Percentiles rank a stretch among this genome's conserved stretches.
These are phyloP conservation scores for Beroe forskalii DNA, from an alignment of 37 sponge, comb jelly and placozoan species.

Conservation along the genomic window DNA sequence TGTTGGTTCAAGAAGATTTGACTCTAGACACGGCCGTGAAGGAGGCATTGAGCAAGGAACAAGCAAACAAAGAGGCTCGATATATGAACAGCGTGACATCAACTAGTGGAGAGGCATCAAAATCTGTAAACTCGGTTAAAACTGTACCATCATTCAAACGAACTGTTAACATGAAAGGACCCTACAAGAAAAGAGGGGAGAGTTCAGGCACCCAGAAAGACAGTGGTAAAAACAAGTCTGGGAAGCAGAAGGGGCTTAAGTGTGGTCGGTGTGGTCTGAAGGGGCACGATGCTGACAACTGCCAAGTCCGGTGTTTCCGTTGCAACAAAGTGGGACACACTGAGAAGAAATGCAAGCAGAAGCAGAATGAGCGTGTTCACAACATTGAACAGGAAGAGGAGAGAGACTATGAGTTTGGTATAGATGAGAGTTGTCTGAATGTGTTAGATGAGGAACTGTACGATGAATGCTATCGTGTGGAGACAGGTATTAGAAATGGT, in stretches of 20 bases:
- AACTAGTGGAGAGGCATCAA: no score
- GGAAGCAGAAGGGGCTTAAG: conserved; percentile 8
- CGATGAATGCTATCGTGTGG: neutral
- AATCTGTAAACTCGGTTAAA: no score
- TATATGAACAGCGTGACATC: no score
- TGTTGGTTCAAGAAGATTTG: no score
- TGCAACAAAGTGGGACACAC: conserved; percentile 4
- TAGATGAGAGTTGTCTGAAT: neutral
- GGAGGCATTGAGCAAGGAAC: no score
- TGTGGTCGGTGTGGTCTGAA: conserved; percentile 18
- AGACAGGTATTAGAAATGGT: neutral
- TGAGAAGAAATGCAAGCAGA: neutral
- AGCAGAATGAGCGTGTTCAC: neutral
- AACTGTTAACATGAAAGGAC: no score
- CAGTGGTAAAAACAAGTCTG: conserved; percentile 8
- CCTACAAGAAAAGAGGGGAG: no score
- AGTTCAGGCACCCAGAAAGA: no score
- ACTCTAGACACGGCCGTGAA: no score
- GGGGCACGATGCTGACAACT: neutral
- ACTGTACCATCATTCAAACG: no score
- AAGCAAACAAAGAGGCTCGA: no score
- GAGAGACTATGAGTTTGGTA: neutral
- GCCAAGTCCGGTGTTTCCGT: neutral
- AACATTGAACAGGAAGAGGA: neutral
- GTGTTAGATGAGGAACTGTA: conserved; percentile 22